phyloP scores from a whole-genome alignment of 2,888 invertebrate species.

The Malthinus seriepunctatus region DNA sequence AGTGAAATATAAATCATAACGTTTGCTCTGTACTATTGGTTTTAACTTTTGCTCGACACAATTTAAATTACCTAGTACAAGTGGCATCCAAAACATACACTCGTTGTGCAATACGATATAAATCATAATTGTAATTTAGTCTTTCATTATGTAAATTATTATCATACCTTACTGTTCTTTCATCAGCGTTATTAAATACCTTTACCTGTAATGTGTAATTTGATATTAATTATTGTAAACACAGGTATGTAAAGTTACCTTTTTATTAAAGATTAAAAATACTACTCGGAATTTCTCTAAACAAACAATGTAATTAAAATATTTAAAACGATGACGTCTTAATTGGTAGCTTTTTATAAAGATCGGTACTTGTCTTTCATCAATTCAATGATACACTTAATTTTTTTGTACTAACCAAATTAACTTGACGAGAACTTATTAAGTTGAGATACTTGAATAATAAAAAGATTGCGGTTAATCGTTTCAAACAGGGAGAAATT shows the following conservation, averaged over 20 bases:
- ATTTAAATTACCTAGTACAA: slow-evolving; percentile 32
- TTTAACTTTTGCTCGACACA: slow-evolving; percentile 24
- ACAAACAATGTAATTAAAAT: slow-evolving; percentile 22
- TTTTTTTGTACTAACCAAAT: slow-evolving; percentile 14
- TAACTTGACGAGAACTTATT: no score
- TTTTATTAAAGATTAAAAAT: background rate
- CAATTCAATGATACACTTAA: slow-evolving; percentile 12
- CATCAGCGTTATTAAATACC: background rate
- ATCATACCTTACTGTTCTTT: slow-evolving; percentile 16
- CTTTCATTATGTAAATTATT: slow-evolving; percentile 15
- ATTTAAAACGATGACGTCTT: slow-evolving; percentile 21
- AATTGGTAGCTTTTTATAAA: slow-evolving; percentile 17
- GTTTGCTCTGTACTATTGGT: slow-evolving; percentile 31
- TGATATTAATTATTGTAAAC: background rate
- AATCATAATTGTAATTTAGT: slow-evolving; percentile 23
- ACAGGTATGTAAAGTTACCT: no score
- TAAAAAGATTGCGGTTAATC: no score
- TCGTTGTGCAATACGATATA: slow-evolving; percentile 21
- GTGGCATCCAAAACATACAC: slow-evolving; percentile 31
- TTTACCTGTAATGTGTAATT: slow-evolving; percentile 2
- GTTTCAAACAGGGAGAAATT: no score
- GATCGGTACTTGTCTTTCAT: slow-evolving; percentile 21
- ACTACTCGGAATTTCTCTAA: background rate
- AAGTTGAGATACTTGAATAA: no score
- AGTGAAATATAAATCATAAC: slow-evolving; percentile 30